Evolutionary conservation across 2,888 invertebrate genomes (phyloP).

Genomic region (Caenorhabditis sp.): DNA sequence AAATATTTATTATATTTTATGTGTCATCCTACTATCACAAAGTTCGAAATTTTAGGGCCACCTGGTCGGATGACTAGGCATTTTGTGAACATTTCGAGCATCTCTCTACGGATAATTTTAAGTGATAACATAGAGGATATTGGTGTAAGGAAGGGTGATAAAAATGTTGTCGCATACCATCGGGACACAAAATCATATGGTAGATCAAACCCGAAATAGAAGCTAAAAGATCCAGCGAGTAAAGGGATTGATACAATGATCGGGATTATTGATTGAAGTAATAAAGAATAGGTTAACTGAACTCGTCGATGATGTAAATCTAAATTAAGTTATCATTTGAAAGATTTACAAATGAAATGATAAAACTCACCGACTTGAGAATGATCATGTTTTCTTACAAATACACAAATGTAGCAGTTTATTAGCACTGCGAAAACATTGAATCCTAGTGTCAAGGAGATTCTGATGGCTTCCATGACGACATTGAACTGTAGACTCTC

Average conservation of each 20-base stretch:
- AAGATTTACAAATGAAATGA: too few species aligned
- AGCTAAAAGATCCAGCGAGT: slow-evolving; percentile 35
- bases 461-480: slow-evolving; percentile 33
- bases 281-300: slow-evolving; percentile 35
- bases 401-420: slow-evolving; percentile 23
- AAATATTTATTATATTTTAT: too few species aligned
- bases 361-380: slow-evolving; percentile 20
- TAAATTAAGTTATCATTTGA: neutral
- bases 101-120: slow-evolving; percentile 25
- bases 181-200: slow-evolving; percentile 32
- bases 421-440: slow-evolving; percentile 31
- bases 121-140: slow-evolving; percentile 37
- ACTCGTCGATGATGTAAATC: slow-evolving; percentile 33
- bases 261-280: slow-evolving; percentile 37
- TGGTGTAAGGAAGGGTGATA: slow-evolving; percentile 33
- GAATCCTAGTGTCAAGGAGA: slow-evolving; percentile 26
- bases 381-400: slow-evolving; percentile 33
- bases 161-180: slow-evolving; percentile 34
- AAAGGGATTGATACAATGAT: slow-evolving; percentile 36
- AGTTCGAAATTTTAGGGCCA: slow-evolving; percentile 5
- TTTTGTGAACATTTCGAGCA: slow-evolving; percentile 16
- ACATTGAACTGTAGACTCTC: slow-evolving; percentile 24
- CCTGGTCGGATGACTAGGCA: slow-evolving; percentile 4
- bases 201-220: slow-evolving; percentile 34
- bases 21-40: slow-evolving; percentile 4